phyloP scores from a whole-genome alignment of 2,113 vertebrate genomes.

The Mustelus asterias region DNA sequence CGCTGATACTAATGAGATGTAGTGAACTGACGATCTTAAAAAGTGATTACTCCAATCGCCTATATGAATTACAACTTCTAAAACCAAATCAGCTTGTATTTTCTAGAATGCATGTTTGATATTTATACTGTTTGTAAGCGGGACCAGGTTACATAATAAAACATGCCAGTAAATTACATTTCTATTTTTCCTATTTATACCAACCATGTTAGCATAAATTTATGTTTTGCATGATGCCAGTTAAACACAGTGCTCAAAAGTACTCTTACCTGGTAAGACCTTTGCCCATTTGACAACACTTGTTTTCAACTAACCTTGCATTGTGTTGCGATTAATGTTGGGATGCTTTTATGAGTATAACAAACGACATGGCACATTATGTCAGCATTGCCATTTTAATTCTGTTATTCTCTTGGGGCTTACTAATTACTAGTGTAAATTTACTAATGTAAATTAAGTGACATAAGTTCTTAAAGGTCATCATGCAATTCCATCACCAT shows the following conservation, averaged over 20 bases:
- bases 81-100: background rate
- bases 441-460: too few species aligned
- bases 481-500: too few species aligned
- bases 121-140: background rate
- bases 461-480: too few species aligned
- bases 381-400: too few species aligned
- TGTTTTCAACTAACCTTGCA: too few species aligned
- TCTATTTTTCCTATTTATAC: background rate
- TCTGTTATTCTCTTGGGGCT: too few species aligned
- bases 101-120: background rate
- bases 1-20: background rate
- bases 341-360: too few species aligned
- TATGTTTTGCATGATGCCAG: background rate
- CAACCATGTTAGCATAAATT: background rate
- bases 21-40: background rate
- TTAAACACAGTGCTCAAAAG: background rate
- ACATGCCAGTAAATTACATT: background rate
- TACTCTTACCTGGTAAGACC: conserved; percentile 80
- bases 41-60: background rate
- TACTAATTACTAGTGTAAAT: too few species aligned
- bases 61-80: background rate
- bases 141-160: background rate
- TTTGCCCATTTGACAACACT: conserved; percentile 96
- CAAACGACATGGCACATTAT: too few species aligned
- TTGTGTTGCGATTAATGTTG: too few species aligned